These are phyloP conservation scores for Drosophila nigritarsus DNA, from an alignment of 2,888 invertebrate species.

Conservation along the genomic window DNA sequence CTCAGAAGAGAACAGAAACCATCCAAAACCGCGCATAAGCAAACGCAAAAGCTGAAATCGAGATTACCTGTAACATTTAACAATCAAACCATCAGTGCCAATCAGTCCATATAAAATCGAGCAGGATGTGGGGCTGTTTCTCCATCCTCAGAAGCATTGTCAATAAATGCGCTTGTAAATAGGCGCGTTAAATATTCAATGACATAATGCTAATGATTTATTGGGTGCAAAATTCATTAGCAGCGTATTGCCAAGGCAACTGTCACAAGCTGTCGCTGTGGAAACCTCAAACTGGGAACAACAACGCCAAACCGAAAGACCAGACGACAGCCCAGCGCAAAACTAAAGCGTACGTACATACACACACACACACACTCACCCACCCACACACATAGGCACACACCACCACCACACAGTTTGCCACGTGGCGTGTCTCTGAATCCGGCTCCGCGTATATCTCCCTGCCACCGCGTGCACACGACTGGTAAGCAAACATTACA, in stretches of 20 bases:
- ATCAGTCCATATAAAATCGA: background rate
- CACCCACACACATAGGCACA: background rate
- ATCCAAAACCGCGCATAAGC: slow-evolving; percentile 19
- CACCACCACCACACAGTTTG: slow-evolving; percentile 6
- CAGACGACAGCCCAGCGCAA: slow-evolving; percentile 25
- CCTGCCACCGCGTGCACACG: background rate
- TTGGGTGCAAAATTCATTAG: slow-evolving; percentile 73
- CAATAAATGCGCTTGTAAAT: slow-evolving; percentile 64
- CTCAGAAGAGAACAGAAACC: background rate
- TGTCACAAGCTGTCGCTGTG: slow-evolving; percentile 56
- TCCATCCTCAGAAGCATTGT: slow-evolving; percentile 56
- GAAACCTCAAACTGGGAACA: slow-evolving; percentile 36
- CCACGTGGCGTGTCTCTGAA: slow-evolving; percentile 19
- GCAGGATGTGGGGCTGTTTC: background rate
- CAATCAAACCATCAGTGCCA: slow-evolving; percentile 10
- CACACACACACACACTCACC: background rate
- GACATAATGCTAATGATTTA: slow-evolving; percentile 76
- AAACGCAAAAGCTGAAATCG: slow-evolving; percentile 45
- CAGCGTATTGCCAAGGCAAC: slow-evolving; percentile 46
- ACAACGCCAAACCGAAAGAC: slow-evolving; percentile 28
- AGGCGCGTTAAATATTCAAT: slow-evolving; percentile 70
- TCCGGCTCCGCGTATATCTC: background rate
- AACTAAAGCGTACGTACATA: slow-evolving; percentile 46
- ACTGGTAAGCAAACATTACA: slow-evolving; percentile 74
- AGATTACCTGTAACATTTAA: slow-evolving; percentile 41